Conservation (phyloP, 2,113 vertebrate species). For the Notarius quadriscutis region DNA sequence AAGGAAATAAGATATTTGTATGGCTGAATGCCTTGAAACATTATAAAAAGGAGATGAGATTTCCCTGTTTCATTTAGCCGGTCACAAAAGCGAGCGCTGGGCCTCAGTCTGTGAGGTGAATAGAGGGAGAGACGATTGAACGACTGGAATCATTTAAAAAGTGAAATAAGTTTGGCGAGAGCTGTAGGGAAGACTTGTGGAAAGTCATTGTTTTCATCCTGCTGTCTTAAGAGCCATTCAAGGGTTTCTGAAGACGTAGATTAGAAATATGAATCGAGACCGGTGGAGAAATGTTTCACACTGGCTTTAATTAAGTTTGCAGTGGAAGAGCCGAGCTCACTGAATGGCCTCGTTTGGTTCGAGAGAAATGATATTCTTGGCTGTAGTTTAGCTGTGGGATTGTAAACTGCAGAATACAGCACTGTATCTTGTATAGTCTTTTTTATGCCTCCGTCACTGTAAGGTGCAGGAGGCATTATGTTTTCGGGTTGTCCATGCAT, state of each 20-base stretch:
- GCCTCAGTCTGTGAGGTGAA: slow-evolving; percentile 62
- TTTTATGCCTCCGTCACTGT: no score
- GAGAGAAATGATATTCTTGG: not conserved
- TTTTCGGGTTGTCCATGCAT: no score
- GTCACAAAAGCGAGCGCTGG: slow-evolving; percentile 66
- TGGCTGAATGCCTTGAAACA: slow-evolving; percentile 68
- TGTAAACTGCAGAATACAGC: no score
- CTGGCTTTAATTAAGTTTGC: slow-evolving; percentile 64
- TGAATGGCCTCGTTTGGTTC: not conserved
- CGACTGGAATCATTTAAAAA: slow-evolving; percentile 72
- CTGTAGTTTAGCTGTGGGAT: not conserved
- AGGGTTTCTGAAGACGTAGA: slow-evolving; percentile 72
- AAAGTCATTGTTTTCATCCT: slow-evolving; percentile 77
- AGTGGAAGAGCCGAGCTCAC: not conserved
- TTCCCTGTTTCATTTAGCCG: slow-evolving; percentile 76
- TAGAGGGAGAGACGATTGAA: slow-evolving; percentile 68
- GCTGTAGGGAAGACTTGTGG: slow-evolving; percentile 57
- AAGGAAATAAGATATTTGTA: slow-evolving; percentile 53
- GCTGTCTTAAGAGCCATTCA: slow-evolving; percentile 67
- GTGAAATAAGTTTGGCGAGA: slow-evolving; percentile 66
- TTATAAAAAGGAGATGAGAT: slow-evolving; percentile 75
- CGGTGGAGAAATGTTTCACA: slow-evolving; percentile 57
- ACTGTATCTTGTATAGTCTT: no score
- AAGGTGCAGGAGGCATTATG: no score
- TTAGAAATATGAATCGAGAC: slow-evolving; percentile 67